Evolutionary conservation across 2,888 invertebrate species (phyloP), one percentile per base, ranked within the genome.

Genomic region (Chrysina gloriosa): DNA sequence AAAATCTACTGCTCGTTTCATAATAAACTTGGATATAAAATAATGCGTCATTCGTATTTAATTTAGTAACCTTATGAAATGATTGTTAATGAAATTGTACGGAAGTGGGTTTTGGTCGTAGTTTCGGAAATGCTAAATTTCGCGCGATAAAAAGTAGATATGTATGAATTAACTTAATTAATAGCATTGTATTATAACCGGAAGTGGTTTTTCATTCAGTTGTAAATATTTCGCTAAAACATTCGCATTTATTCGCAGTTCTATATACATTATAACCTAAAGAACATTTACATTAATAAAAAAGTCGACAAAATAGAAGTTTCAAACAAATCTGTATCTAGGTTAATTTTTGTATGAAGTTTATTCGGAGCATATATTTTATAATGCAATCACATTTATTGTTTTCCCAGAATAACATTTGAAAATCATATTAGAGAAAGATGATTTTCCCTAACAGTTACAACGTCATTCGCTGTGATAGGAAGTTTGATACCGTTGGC

Each of bases 141-240:
- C 11, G 19, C 19, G 27, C 58, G 58, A 61, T 61, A 61, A 58
- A 54, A 61, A 6, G 9, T 16, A 27, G 16, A 42, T 61, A 42
- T 42, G 21, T 27, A 39, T n/a, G 39, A 58, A 39, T 58, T 39
- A 29, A 31, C 52, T 16, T 42, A 45, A 61, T 61, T 61, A 61
- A 58, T n/a, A 11, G n/a, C n/a, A 36, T n/a, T 36, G 16, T 36
- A 56, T 16, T 27, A 9, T 27, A 11, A 42, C n/a, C n/a, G 58
- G 58, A 61, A 61, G 58, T 42, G 58, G 58, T 61, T 61, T 61
- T 9, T 61, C 42, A 42, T 61, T 61, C 58, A 42, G 2, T 52
- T 21, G 29, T 31, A 52, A 52, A 52, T 61, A 29, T 42, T 61
- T 61, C 29, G 39, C 27, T 3, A 61, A 16, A n/a, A 19, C 21